These are phyloP conservation scores for Deilephila elpenor DNA, from an alignment of 2,888 invertebrate genomes.

Conservation along the genomic window DNA sequence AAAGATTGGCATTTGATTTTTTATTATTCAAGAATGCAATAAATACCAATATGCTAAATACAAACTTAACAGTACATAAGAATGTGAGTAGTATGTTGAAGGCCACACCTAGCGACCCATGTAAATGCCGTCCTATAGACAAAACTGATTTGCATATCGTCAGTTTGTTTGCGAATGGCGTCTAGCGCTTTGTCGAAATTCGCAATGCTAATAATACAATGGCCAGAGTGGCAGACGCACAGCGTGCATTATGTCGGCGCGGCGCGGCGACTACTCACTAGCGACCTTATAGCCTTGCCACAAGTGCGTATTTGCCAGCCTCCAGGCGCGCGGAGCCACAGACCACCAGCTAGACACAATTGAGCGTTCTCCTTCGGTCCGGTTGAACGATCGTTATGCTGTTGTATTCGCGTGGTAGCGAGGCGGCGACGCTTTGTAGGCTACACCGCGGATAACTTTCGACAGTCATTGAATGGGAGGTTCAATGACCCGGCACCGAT, in stretches of 20 bases:
- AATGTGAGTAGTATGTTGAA: constrained; percentile 14
- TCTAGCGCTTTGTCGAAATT: constrained; percentile 76
- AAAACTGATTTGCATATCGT: constrained; percentile 72
- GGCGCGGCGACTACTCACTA: constrained; percentile 50
- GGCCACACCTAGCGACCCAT: constrained; percentile 54
- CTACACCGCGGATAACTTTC: constrained; percentile 76
- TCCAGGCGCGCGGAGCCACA: constrained; percentile 25
- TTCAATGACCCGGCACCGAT: constrained; percentile 77
- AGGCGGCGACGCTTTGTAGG: constrained; percentile 62
- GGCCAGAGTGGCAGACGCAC: constrained; percentile 64
- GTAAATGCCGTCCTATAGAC: constrained; percentile 62
- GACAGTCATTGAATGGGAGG: constrained; percentile 82
- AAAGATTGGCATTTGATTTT: not conserved
- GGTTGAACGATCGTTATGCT: constrained; percentile 58
- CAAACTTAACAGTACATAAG: constrained; percentile 14
- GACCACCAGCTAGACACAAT: constrained; percentile 60
- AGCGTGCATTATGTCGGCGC: constrained; percentile 63
- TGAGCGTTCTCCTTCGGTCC: constrained; percentile 59
- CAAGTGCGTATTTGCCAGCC: constrained; percentile 55
- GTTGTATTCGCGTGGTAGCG: constrained; percentile 58
- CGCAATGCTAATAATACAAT: constrained; percentile 80
- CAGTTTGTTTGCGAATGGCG: constrained; percentile 72
- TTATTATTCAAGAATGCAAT: not conserved
- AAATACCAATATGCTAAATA: constrained; percentile 2
- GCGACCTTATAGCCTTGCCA: constrained; percentile 53